Evolutionary conservation across 2,113 vertebrate species (phyloP), one percentile per base, ranked within the genome.

Genomic region (Helogale parvula): DNA sequence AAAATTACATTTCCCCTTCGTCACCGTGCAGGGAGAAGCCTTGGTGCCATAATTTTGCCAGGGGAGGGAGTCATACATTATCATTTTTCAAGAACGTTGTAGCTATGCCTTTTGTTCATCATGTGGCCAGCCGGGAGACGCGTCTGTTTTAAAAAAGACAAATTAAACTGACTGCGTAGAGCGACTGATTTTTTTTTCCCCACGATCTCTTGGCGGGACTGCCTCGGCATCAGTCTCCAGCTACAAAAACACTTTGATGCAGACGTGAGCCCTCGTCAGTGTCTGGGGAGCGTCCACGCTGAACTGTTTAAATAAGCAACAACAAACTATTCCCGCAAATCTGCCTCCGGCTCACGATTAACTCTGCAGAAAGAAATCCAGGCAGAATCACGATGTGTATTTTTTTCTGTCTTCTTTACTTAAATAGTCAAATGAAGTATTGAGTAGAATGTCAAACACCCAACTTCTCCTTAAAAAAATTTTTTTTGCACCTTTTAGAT

Each of bases 341-440:
- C 50, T 16, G 14, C 65, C 95, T 90, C 80, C 90, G 94, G 74
- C 69, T 81, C 87, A 29, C 54, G 50, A 90, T 94, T 65, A 92
- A 69, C 63, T 31, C 21, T 11, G 4, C 13, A 60, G 68, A 89
- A 80, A 76, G 50, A 76, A 79, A 88, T 83, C 80, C 12, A 68
- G 71, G 50, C 79, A 79, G 50, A 76, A 72, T 50, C 69, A 27
- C 38, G 45, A 7, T 92, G 93, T 82, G 69, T 90, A 45, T 97
- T 94, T 97, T 92, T 92, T 76, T 85, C 68, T 93, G 74, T 95
- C 86, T 80, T 92, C 82, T 96, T 93, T 71, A 84, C 50, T 96
- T 96, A 94, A 95, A 93, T 38, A 86, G 93, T 66, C 82, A 96
- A 93, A 84, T 76, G 54, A 87, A 60, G 16, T 66, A 85, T 63